phyloP scores from a whole-genome alignment of 2,888 invertebrate species.

The Chironomus riparius region DNA sequence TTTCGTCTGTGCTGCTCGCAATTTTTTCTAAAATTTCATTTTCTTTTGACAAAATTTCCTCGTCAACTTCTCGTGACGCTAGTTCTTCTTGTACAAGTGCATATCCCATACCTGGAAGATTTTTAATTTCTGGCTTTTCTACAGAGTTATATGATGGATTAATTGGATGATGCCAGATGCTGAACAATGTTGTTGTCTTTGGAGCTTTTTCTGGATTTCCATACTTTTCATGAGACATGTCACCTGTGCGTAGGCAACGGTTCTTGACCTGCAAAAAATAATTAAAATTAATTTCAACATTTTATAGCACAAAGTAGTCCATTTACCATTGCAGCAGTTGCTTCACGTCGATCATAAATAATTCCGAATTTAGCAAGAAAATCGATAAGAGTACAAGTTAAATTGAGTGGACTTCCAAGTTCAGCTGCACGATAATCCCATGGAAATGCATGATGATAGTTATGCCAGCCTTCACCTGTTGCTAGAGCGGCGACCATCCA shows the following conservation, averaged over 20 bases:
- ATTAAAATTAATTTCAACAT: background rate
- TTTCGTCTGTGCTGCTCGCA: background rate
- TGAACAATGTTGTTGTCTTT: slow-evolving; percentile 36
- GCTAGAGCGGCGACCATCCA: slow-evolving; percentile 56
- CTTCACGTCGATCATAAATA: slow-evolving; percentile 44
- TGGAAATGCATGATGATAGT: slow-evolving; percentile 71
- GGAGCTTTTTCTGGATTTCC: slow-evolving; percentile 37
- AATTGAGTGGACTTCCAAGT: slow-evolving; percentile 51
- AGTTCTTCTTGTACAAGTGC: slow-evolving; percentile 28
- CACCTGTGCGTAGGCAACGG: slow-evolving; percentile 54
- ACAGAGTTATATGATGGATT: slow-evolving; percentile 41
- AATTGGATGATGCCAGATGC: slow-evolving; percentile 37
- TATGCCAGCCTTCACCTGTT: slow-evolving; percentile 80
- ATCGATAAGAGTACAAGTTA: slow-evolving; percentile 57
- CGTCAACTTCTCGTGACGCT: slow-evolving; percentile 17
- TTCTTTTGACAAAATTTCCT: slow-evolving; percentile 21
- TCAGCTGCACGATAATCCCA: slow-evolving; percentile 84
- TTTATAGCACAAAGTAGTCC: background rate
- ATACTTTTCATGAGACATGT: slow-evolving; percentile 51
- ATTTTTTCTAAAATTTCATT: slow-evolving; percentile 15
- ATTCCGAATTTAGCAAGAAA: slow-evolving; percentile 49
- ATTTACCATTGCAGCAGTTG: slow-evolving; percentile 32
- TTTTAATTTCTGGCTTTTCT: slow-evolving; percentile 28
- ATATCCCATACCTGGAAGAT: slow-evolving; percentile 28
- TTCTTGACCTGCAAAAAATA: slow-evolving; percentile 43